Evolutionary conservation across 1,140 invertebrate species (phyloP).

Genomic region (Drosophila lini): DNA sequence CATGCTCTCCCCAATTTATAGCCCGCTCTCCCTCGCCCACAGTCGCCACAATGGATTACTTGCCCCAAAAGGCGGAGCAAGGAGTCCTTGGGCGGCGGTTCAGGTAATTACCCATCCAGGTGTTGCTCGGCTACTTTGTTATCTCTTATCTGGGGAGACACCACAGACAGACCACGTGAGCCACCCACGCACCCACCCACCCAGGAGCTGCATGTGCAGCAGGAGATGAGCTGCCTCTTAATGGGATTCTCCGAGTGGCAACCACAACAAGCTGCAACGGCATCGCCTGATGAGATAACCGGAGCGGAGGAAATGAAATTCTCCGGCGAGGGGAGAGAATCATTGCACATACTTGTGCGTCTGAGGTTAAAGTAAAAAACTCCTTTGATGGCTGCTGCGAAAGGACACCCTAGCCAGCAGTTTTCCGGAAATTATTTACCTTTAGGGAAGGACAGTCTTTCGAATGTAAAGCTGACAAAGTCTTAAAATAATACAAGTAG

Average conservation of each 20-base stretch:
- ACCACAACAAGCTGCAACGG: conserved; percentile 37
- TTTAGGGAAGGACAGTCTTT: conserved; percentile 1
- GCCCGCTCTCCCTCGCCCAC: background rate
- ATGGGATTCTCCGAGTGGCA: conserved; percentile 50
- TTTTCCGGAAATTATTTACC: conserved; percentile 30
- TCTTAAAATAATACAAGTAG: background rate
- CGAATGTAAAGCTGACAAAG: background rate
- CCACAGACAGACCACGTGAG: conserved; percentile 18
- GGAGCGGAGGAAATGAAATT: conserved; percentile 41
- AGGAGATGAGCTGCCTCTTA: conserved; percentile 53
- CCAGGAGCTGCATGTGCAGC: conserved; percentile 35
- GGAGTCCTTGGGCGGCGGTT: conserved; percentile 19
- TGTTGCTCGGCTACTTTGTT: conserved; percentile 63
- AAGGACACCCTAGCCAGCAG: conserved; percentile 2
- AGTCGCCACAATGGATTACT: conserved; percentile 58
- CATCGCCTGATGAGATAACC: conserved; percentile 35
- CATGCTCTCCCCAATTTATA: conserved; percentile 64
- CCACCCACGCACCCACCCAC: background rate
- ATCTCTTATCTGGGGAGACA: conserved; percentile 63
- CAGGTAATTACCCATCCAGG: conserved; percentile 55
- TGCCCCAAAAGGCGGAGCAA: conserved; percentile 25
- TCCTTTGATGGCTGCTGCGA: conserved; percentile 10
- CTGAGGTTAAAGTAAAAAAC: conserved; percentile 36
- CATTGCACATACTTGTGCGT: conserved; percentile 39
- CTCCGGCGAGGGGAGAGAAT: conserved; percentile 21